Conservation (phyloP, 2,797 vertebrate genomes). For the Parotocinclus haroldoi region DNA sequence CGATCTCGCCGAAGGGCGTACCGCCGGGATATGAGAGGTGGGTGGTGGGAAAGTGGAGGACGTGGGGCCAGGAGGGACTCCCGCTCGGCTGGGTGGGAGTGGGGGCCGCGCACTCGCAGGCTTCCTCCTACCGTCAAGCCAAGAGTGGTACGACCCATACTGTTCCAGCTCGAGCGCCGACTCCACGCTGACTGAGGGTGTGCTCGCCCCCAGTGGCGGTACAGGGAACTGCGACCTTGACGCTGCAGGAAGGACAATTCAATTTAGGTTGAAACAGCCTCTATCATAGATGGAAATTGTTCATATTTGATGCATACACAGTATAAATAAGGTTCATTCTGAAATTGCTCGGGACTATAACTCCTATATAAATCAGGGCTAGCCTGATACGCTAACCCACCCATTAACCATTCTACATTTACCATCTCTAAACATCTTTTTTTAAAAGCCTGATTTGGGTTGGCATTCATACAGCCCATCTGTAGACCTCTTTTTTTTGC, state of each 20-base stretch:
- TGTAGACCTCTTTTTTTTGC: no score
- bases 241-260: conserved; percentile 51
- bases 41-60: conserved; percentile 56
- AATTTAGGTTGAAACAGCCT: no score
- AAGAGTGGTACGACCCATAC: conserved; percentile 76
- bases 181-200: conserved; percentile 75
- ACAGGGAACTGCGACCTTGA: conserved; percentile 76
- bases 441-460: no score
- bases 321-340: no score
- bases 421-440: no score
- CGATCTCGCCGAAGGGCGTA: conserved; percentile 66
- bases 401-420: no score
- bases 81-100: conserved; percentile 76
- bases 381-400: no score
- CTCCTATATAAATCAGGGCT: no score
- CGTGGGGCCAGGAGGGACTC: conserved; percentile 80
- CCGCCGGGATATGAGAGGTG: conserved; percentile 56
- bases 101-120: conserved; percentile 64
- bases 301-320: no score
- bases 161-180: conserved; percentile 93
- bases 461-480: no score
- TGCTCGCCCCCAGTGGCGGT: conserved; percentile 83
- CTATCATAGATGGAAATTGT: no score
- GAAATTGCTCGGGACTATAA: no score
- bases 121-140: conserved; percentile 65